Evolutionary conservation across 2,113 vertebrate species (phyloP).

Genomic region (Platanista minor): DNA sequence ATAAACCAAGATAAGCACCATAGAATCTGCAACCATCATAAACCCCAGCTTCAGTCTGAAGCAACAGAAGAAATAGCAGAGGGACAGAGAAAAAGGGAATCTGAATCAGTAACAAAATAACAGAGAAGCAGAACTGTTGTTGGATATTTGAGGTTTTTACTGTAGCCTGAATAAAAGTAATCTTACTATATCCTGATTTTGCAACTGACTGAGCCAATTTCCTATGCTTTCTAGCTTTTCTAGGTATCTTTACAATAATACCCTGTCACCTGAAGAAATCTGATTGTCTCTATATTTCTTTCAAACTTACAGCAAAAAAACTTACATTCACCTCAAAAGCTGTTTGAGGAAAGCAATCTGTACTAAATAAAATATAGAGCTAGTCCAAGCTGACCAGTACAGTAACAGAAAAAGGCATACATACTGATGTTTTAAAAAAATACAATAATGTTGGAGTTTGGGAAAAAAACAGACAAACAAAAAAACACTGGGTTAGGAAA

Average conservation of each 20-base stretch:
- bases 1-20: not conserved
- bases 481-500: not conserved
- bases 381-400: not conserved
- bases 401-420: not conserved
- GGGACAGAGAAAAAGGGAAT: not conserved
- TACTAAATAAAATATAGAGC: not conserved
- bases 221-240: not conserved
- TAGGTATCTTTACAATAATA: not conserved
- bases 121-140: not conserved
- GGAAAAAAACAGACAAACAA: not conserved
- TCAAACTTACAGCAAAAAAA: not conserved
- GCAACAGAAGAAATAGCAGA: not conserved
- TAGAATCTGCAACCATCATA: not conserved
- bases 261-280: not conserved
- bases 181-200: not conserved
- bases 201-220: not conserved
- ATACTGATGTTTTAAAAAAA: not conserved
- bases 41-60: not conserved
- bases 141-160: not conserved
- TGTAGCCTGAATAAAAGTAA: not conserved
- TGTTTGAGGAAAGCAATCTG: not conserved
- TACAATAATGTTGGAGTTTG: not conserved
- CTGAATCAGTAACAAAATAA: not conserved
- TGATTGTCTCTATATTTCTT: constrained; percentile 10
- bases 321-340: not conserved